Conservation (phyloP, 2,797 vertebrate species). For the Intellagama lesueurii region DNA sequence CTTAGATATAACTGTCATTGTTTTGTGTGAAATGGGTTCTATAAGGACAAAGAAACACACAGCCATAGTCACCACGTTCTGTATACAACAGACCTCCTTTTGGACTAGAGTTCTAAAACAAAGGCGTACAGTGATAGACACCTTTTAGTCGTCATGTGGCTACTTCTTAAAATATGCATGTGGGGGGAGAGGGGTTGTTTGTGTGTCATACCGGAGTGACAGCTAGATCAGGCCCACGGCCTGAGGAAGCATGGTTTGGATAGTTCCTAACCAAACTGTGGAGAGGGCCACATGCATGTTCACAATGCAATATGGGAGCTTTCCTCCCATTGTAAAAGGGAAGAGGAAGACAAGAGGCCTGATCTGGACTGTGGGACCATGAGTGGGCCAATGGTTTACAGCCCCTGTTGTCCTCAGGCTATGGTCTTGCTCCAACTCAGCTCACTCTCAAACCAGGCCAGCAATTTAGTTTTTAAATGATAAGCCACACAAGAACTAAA, state of each 20-base stretch:
- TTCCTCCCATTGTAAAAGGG: too few species aligned
- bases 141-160: not conserved
- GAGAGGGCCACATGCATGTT: not conserved
- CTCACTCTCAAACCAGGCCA: too few species aligned
- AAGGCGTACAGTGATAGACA: not conserved
- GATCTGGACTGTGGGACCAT: not conserved
- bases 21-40: not conserved
- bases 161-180: not conserved
- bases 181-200: too few species aligned
- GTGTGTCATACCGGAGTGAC: not conserved
- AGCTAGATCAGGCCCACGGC: too few species aligned
- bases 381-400: too few species aligned
- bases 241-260: not conserved
- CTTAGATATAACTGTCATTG: not conserved
- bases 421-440: not conserved
- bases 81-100: not conserved
- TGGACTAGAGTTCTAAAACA: not conserved
- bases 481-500: too few species aligned
- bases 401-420: not conserved
- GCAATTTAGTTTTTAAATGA: too few species aligned
- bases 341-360: too few species aligned
- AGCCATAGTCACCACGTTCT: not conserved
- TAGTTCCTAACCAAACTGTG: not conserved
- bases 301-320: not conserved
- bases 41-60: not conserved